Evolutionary conservation across 2,113 vertebrate genomes (phyloP).

Genomic region (Panthera leo): DNA sequence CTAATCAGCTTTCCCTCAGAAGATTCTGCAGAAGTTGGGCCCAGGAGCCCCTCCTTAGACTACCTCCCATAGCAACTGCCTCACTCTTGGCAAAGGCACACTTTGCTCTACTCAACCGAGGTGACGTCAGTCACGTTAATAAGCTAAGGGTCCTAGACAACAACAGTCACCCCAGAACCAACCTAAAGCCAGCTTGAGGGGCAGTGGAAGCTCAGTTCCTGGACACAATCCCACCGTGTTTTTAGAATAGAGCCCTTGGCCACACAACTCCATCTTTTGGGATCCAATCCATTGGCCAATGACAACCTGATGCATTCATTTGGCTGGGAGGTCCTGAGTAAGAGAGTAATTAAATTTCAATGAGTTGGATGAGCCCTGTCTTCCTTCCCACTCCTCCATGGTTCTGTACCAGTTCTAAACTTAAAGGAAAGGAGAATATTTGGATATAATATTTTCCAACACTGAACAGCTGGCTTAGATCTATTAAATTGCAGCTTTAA

Average conservation of each 20-base stretch:
- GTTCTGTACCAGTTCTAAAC: conserved; percentile 48
- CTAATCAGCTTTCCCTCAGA: conserved; percentile 53
- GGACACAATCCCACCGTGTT: neutral
- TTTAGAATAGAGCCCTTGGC: neutral
- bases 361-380: neutral
- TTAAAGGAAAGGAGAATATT: conserved; percentile 39
- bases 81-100: conserved; percentile 32
- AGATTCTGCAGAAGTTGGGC: conserved; percentile 43
- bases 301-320: conserved; percentile 43
- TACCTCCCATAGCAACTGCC: neutral
- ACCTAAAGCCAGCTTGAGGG: neutral
- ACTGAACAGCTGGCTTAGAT: conserved; percentile 72
- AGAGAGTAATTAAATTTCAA: conserved; percentile 23
- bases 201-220: conserved; percentile 41
- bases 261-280: conserved; percentile 14
- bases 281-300: conserved; percentile 15
- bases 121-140: neutral
- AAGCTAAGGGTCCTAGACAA: conserved; percentile 39
- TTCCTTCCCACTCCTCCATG: neutral
- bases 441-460: conserved; percentile 60
- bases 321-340: conserved; percentile 41
- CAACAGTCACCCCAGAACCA: neutral
- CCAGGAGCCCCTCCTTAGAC: conserved; percentile 2
- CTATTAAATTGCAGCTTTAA: conserved; percentile 69
- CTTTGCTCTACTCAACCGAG: neutral